Base-by-base conservation (phyloP, 2,888 invertebrate species). In the Strigamia crassipes region DNA sequence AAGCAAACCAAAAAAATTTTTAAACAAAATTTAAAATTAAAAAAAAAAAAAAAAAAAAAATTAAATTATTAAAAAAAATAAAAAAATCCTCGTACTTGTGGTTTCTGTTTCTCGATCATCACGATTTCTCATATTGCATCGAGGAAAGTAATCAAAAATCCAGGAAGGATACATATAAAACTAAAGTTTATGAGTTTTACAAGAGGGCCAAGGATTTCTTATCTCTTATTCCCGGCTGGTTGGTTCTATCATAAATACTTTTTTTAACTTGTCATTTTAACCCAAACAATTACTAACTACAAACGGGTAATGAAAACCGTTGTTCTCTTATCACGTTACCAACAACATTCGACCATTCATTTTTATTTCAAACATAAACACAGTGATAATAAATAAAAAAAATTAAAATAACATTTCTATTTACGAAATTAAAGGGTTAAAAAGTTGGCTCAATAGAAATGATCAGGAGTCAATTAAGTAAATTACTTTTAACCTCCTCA, bases 191-290 rank as follows among this genome's bases (percentile, higher is more conserved):
- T 73, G 73, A 31, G 13, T 73, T 73, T 31, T n/a, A 73, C 31
- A 73, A 73, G 27, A 73, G 73, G 73, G 73, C 73, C 73, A 73
- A 73, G 73, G 73, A 73, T 73, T 73, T 31, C 73, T 73, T 73
- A 73, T 73, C 73, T 73, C 31, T 73, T 31, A 73, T 73, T 73
- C 73, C n/a, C 31, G 73, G 73, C 73, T 31, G 73, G 73, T 73
- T 27, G 73, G 13, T 27, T 13, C 73, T 73, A 73, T 73, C 23
- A 31, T 73, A 73, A 73, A 73, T 73, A 23, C n/a, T 51, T 56
- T 73, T 73, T 31, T 31, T 31, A 13, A 73, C n/a, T 2, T 73
- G 73, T 73, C 73, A 31, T 73, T 73, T 73, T 73, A 73, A 31
- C 73, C 23, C 31, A 27, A 12, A 73, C 73, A 73, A 27, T 73